Evolutionary conservation across 2,888 invertebrate species (phyloP), one percentile per base, ranked within the genome.

Genomic region (Macrosoma leucophasiata): DNA sequence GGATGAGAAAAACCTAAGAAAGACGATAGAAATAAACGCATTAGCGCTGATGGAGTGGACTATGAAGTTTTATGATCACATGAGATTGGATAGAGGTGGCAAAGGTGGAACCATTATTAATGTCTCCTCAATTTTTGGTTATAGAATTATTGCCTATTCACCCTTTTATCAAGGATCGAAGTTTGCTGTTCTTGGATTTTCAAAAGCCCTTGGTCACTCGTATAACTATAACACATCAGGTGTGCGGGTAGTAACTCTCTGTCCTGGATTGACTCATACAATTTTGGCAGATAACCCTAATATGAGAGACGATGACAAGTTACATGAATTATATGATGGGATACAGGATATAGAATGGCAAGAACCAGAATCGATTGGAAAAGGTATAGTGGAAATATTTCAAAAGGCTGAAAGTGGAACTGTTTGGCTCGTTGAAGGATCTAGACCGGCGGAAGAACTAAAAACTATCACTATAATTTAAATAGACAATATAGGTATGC

Each of bases 341-440:
- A 7, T 62, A 9, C 48, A 61, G 17, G 42, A 24, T 0, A 46
- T 54, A 11, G 22, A 33, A 0, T 71, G 65, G 63, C 74, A 75
- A 47, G 56, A 61, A 15, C 55, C 57, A 1, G 67, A 64, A 2
- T 43, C 48, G 3, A 68, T 74, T 0, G 68, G 65, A 0, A 55
- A 56, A 13, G 70, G 65, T 3, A 65, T 62, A 0, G 60, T 64
- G 4, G 63, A 70, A 5, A 42, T 68, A 1, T 70, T 63, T 13
- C 61, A 70, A 31, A 65, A 62, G 21, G 85, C 75, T 3, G 67
- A 73, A 6, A 85, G 77, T 52, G 86, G 85, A 1, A 81, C 84
- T 2, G 78, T 84, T 1, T 87, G 87, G 87, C 62, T 84, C 12
- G 68, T 78, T 11, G 84, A 86, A 57, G 85, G 74, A 2, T 63